Evolutionary conservation across 2,113 vertebrate species (phyloP).

Genomic region (Ciconia boyciana): DNA sequence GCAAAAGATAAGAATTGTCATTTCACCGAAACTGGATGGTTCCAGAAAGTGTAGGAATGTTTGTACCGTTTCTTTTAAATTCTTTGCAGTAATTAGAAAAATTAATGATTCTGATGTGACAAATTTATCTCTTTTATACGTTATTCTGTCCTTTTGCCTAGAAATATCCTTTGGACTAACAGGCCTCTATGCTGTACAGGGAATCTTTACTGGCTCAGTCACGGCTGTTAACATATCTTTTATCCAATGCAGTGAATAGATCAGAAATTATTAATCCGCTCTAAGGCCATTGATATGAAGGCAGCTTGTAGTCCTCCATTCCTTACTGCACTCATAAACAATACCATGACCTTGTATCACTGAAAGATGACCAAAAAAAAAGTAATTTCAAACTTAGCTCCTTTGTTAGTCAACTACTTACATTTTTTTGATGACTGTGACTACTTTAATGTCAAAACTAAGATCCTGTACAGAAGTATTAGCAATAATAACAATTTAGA

Average conservation of each 20-base stretch:
- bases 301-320: not conserved
- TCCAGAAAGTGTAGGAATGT: not conserved
- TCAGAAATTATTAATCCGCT: not conserved
- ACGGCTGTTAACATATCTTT: not conserved
- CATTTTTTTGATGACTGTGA: not conserved
- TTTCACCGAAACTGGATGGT: not conserved
- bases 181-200: not conserved
- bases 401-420: not conserved
- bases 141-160: not conserved
- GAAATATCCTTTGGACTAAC: not conserved
- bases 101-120: not conserved
- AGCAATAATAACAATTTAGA: not conserved
- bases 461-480: not conserved
- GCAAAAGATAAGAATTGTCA: not conserved
- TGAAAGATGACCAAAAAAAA: not conserved
- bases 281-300: not conserved
- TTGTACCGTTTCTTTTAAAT: not conserved
- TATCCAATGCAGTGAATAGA: not conserved
- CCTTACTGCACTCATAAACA: not conserved
- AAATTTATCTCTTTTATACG: not conserved
- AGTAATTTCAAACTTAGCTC: not conserved
- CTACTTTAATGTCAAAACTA: not conserved
- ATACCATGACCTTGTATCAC: not conserved
- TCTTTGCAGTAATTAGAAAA: not conserved
- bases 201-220: not conserved